phyloP scores from a whole-genome alignment of 2,888 invertebrate genomes.

The Prosapia bicincta region DNA sequence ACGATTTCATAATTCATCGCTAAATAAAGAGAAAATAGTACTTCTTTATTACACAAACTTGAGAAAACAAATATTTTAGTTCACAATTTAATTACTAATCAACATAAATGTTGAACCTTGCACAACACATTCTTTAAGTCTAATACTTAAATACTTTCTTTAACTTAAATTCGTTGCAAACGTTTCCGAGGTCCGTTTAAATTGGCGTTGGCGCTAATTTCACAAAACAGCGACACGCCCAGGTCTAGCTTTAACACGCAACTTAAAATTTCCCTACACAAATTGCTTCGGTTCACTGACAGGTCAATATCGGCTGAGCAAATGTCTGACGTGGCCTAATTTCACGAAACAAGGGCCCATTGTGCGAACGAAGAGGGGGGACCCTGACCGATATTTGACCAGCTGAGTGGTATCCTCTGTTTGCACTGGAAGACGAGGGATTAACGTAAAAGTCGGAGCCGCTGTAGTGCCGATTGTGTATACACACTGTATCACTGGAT shows the following conservation, averaged over 20 bases:
- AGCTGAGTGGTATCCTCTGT: not conserved
- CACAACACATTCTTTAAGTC: not conserved
- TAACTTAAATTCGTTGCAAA: not conserved
- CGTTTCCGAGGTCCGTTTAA: not conserved
- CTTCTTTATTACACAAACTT: no score
- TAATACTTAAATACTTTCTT: no score
- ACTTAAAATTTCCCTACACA: not conserved
- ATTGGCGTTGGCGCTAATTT: not conserved
- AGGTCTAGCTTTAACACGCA: not conserved
- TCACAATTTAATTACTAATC: no score
- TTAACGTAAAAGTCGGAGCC: not conserved
- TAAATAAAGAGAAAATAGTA: no score
- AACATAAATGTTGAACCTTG: not conserved
- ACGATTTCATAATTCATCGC: no score
- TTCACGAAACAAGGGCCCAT: not conserved
- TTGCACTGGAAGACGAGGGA: not conserved
- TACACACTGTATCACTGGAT: not conserved
- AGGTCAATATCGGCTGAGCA: not conserved
- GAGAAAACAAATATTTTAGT: no score
- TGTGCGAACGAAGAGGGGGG: not conserved
- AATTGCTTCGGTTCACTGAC: not conserved
- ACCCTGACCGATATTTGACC: not conserved
- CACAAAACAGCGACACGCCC: not conserved
- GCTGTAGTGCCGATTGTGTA: not conserved
- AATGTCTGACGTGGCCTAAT: not conserved